Percentiles rank a stretch among this genome's conserved stretches.
Evolutionary conservation across 2,888 invertebrate species (phyloP).

Genomic region (Carabus problematicus): DNA sequence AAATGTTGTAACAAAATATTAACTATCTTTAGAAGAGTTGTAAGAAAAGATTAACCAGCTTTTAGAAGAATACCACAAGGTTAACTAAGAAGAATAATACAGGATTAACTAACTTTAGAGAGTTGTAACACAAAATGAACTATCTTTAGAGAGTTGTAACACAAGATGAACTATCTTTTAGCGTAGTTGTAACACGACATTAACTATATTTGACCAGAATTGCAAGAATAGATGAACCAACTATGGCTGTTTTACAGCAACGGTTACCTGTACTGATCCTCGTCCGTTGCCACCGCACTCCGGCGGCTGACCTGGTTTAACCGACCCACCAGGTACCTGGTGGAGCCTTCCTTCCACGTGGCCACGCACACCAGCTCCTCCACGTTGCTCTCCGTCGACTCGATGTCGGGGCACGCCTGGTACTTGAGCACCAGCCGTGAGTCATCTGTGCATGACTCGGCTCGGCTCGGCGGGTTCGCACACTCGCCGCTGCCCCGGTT

Average conservation of each 20-base stretch:
- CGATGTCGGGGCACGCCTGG: conserved; percentile 82
- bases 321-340: conserved; percentile 76
- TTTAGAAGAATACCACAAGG: no score
- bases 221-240: no score
- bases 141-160: no score
- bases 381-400: conserved; percentile 78
- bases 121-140: no score
- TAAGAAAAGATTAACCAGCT: no score
- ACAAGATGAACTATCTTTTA: no score
- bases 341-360: conserved; percentile 84
- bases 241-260: no score
- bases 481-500: conserved; percentile 78
- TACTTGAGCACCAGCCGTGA: conserved; percentile 80
- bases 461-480: conserved; percentile 75
- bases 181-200: no score
- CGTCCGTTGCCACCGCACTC: conserved; percentile 68
- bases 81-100: no score
- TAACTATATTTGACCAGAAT: no score
- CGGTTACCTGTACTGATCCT: conserved; percentile 74
- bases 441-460: conserved; percentile 85
- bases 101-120: no score
- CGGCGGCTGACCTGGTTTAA: conserved; percentile 67
- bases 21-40: not conserved
- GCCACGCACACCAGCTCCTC: conserved; percentile 84
- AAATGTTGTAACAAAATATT: not conserved